Evolutionary conservation across 2,888 invertebrate genomes (phyloP), one percentile per base, ranked within the genome.

Genomic region (Habroteleia sp.): DNA sequence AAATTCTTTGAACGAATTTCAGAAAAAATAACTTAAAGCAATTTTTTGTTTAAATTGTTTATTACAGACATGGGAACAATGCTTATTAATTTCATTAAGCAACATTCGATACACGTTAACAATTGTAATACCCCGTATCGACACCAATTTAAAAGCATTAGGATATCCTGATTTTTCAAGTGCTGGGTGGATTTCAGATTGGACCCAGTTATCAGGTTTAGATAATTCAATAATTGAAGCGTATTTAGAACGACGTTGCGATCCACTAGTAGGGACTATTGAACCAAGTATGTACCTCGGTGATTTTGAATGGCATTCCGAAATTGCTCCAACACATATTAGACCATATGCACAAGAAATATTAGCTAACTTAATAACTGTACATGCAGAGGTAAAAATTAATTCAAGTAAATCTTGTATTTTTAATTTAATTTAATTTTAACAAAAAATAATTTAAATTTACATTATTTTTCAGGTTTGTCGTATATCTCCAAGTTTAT

Each of bases 261-360:
- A 97, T 89, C 97, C 97, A 0, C 90, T 98, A 6, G 96, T 98
- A 14, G 97, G 97, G n/a, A 96, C 95, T 3, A 97, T 98, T 76
- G 98, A 98, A 89, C 96, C 96, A 3, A 96, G 96, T 74, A 97
- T 98, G 97, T 97, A 97, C 89, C 91, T 96, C 84, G 97, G 97
- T 0, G 91, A 94, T 65, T 95, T 97, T 85, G 95, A 95, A 84
- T 96, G 97, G 93, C 94, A 94, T 81, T 92, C 93, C 0, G 94
- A 94, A 80, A 91, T 93, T 46, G 91, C 93, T 44, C 94, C 95
- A 0, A 92, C 92, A 2, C 95, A 96, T 85, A 92, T 97, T 6
- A 90, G 95, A 48, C 96, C 96, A 0, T 98, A 98, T 84, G 94
- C 96, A 14, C 97, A 96, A 87, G 95, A 96, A 89, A 95, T 95